These are phyloP conservation scores for Margarornis squamiger DNA, from an alignment of 2,797 vertebrate genomes.

Conservation along the genomic window DNA sequence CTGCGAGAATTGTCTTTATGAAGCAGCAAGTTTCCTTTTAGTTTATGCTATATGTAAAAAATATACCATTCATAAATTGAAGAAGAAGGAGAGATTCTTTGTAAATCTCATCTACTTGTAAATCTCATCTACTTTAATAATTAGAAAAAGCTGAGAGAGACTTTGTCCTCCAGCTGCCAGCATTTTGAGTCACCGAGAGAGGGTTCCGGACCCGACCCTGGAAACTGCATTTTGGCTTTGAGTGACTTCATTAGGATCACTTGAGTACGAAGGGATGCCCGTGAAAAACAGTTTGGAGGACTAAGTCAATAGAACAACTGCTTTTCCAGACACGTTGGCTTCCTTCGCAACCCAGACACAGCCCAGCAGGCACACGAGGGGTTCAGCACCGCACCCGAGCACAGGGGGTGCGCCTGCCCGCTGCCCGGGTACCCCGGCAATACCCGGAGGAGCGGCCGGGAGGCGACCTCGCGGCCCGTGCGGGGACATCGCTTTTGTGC, in stretches of 20 bases:
- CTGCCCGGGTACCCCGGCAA: not conserved
- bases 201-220: not conserved
- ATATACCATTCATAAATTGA: not conserved
- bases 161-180: not conserved
- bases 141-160: not conserved
- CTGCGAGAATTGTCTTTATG: slow-evolving; percentile 51
- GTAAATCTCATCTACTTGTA: not conserved
- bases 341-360: accelerated
- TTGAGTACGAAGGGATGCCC: not conserved
- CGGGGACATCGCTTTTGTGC: not conserved
- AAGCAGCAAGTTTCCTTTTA: slow-evolving; percentile 17
- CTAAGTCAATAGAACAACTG: not conserved
- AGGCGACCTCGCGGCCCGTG: not conserved
- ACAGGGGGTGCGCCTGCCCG: accelerated
- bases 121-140: not conserved
- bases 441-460: not conserved
- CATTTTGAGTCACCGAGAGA: not conserved
- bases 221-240: not conserved
- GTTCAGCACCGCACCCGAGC: accelerated
- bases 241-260: not conserved
- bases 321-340: not conserved
- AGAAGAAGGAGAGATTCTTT: not conserved
- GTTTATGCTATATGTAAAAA: not conserved
- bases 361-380: accelerated
- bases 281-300: not conserved